Conservation (phyloP, 2,888 invertebrate species). For the Diaphora mendica region DNA sequence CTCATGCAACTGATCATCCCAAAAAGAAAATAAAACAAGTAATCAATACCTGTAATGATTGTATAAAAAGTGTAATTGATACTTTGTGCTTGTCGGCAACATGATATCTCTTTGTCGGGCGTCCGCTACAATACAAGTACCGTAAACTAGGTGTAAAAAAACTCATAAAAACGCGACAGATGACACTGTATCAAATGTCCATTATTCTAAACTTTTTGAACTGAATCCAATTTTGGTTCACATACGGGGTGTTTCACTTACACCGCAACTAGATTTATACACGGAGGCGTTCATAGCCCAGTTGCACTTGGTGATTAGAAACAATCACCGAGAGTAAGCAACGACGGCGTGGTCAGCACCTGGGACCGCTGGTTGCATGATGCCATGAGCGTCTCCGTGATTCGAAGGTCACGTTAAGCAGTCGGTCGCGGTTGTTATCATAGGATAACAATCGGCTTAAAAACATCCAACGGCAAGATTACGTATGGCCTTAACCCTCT, state of each 20-base stretch:
- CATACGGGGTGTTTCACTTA: neutral
- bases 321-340: too few species aligned
- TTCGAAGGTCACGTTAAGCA: too few species aligned
- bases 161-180: conserved; percentile 25
- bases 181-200: conserved; percentile 37
- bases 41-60: conserved; percentile 40
- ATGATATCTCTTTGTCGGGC: conserved; percentile 47
- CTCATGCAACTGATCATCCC: conserved; percentile 8
- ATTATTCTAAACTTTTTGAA: conserved; percentile 34
- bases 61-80: conserved; percentile 46
- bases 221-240: conserved; percentile 12
- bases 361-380: too few species aligned
- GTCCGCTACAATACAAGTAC: conserved; percentile 37
- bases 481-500: too few species aligned
- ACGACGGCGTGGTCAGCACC: too few species aligned
- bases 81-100: conserved; percentile 32
- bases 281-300: too few species aligned
- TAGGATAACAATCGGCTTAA: too few species aligned
- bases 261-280: neutral
- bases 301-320: too few species aligned
- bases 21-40: conserved; percentile 23
- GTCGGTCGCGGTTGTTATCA: too few species aligned
- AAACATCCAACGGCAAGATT: too few species aligned
- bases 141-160: conserved; percentile 18
- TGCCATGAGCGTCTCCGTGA: too few species aligned